Conservation (phyloP, 2,888 invertebrate genomes). For the Epirrita christyi region DNA sequence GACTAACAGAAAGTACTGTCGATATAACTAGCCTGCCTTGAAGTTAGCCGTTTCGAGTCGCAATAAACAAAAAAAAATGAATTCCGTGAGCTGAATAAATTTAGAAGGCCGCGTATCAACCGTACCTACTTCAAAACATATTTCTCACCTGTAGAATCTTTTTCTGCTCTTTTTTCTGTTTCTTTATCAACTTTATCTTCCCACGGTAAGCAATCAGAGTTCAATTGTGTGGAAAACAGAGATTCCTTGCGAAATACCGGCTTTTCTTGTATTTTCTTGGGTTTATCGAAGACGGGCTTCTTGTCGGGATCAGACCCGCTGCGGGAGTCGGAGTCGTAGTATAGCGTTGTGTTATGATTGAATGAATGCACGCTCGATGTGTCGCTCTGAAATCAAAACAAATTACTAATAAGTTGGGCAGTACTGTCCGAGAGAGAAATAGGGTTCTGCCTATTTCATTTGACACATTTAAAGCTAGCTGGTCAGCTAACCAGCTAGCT, state of each 20-base stretch:
- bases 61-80: too few species aligned
- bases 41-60: too few species aligned
- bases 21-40: too few species aligned
- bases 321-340: slow-evolving; percentile 69
- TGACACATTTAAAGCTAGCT: too few species aligned
- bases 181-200: slow-evolving; percentile 40
- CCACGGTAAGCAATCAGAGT: slow-evolving; percentile 71
- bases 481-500: too few species aligned
- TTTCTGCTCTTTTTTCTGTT: slow-evolving; percentile 28
- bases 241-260: slow-evolving; percentile 51
- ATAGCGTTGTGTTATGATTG: slow-evolving; percentile 49
- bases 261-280: slow-evolving; percentile 43
- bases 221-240: slow-evolving; percentile 63
- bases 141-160: slow-evolving; percentile 5
- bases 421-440: background rate
- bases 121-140: too few species aligned
- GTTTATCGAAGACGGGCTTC: slow-evolving; percentile 17
- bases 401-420: background rate
- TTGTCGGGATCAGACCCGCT: slow-evolving; percentile 55
- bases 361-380: slow-evolving; percentile 68
- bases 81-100: too few species aligned
- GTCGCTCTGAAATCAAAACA: slow-evolving; percentile 57
- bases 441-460: too few species aligned
- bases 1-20: too few species aligned
- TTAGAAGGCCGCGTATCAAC: too few species aligned